Percentiles rank a stretch among this genome's conserved stretches.
Evolutionary conservation across 2,797 vertebrate genomes (phyloP).

Genomic region (Megaceryle alcyon): DNA sequence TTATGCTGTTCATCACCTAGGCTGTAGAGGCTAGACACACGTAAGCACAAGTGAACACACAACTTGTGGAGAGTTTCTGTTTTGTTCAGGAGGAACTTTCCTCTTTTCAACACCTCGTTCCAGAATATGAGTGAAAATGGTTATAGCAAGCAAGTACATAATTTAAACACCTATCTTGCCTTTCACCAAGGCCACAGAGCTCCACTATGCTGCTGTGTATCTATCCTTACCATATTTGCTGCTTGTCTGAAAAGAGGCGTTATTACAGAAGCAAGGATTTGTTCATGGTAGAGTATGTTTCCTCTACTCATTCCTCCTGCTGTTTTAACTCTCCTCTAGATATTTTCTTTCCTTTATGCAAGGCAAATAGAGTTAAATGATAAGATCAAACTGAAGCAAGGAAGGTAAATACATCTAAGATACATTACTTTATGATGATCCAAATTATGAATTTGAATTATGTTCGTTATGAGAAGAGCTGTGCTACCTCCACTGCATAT

Average conservation of each 20-base stretch:
- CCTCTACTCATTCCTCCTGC: background rate
- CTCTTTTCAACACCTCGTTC: background rate
- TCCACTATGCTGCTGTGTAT: background rate
- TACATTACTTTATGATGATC: background rate
- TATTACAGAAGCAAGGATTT: constrained; percentile 1
- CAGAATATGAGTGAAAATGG: background rate
- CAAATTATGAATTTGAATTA: background rate
- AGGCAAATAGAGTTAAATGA: background rate
- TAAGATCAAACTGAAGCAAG: background rate
- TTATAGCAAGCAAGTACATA: background rate
- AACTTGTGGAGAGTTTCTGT: background rate
- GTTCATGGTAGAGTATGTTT: background rate
- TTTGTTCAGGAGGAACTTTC: background rate
- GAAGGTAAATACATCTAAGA: background rate
- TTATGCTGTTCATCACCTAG: background rate
- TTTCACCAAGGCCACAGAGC: background rate
- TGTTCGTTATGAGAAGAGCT: background rate
- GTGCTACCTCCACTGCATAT: background rate
- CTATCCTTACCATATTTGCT: background rate
- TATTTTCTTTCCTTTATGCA: background rate
- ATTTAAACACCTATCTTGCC: background rate
- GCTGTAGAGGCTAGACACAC: background rate
- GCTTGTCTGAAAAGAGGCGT: background rate
- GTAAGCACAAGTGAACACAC: background rate
- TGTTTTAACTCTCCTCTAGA: constrained; percentile 23